Evolutionary conservation across 2,113 vertebrate species (phyloP).

Genomic region (Saguinus midas): DNA sequence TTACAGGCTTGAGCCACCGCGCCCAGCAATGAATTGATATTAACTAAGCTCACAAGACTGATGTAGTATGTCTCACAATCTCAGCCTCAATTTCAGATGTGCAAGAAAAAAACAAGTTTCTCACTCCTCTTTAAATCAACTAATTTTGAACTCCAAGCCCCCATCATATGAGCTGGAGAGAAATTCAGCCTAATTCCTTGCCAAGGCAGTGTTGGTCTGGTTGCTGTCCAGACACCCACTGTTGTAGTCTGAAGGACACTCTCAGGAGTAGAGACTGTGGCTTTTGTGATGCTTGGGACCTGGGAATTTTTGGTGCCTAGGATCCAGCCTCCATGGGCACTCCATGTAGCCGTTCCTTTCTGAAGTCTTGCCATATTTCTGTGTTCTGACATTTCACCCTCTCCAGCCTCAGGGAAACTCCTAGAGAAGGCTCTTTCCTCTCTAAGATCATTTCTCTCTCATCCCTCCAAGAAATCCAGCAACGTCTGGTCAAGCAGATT

Average conservation of each 20-base stretch:
- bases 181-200: not conserved
- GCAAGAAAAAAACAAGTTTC: not conserved
- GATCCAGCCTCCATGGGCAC: not conserved
- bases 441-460: not conserved
- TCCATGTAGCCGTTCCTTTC: not conserved
- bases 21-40: not conserved
- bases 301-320: not conserved
- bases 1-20: too few species aligned
- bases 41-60: not conserved
- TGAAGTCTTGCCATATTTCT: not conserved
- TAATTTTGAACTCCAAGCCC: constrained; percentile 7
- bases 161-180: not conserved
- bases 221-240: not conserved
- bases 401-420: not conserved
- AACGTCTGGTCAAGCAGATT: not conserved
- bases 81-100: not conserved
- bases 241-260: not conserved
- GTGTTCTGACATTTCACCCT: not conserved
- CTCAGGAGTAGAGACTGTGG: not conserved
- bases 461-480: not conserved
- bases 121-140: constrained; percentile 16
- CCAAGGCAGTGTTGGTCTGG: not conserved
- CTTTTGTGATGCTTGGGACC: not conserved
- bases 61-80: not conserved
- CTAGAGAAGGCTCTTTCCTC: not conserved